These are phyloP conservation scores for Sebastolobus altivelis DNA, from an alignment of 2,797 vertebrate genomes.

Conservation along the genomic window DNA sequence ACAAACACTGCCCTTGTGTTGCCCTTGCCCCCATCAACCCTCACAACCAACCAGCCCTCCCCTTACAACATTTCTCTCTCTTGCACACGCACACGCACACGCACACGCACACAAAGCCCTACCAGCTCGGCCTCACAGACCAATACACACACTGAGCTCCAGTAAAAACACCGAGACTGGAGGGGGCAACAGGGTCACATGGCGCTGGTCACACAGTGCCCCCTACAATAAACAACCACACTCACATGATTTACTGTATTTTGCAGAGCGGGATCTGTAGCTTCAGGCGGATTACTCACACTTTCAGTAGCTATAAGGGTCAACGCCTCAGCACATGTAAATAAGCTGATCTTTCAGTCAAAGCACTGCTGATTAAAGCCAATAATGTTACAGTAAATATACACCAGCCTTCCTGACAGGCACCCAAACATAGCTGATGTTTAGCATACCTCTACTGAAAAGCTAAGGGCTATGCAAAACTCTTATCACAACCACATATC, in stretches of 20 bases:
- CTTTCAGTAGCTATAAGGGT: conserved; percentile 29
- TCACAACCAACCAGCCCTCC: conserved; percentile 16
- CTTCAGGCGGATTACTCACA: conserved; percentile 31
- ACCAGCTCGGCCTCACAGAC: conserved; percentile 42
- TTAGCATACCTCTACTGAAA: conserved; percentile 23
- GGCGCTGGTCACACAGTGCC: conserved; percentile 42
- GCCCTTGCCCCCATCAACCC: conserved; percentile 66
- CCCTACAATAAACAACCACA: conserved; percentile 19
- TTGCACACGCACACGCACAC: background rate
- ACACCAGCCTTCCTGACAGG: background rate
- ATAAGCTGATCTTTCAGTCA: conserved; percentile 18
- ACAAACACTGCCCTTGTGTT: conserved; percentile 83
- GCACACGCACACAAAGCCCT: conserved; percentile 7
- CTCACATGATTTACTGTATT: conserved; percentile 43
- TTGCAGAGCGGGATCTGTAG: conserved; percentile 28
- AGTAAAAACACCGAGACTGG: conserved; percentile 49
- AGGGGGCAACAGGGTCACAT: conserved; percentile 61
- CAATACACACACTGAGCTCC: conserved; percentile 40
- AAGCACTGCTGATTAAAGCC: conserved; percentile 2
- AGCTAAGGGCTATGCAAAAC: conserved; percentile 53
- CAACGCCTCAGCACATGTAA: conserved; percentile 18
- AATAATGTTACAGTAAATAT: background rate
- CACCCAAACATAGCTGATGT: conserved; percentile 7
- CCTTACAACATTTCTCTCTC: conserved; percentile 40
- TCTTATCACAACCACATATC: conserved; percentile 3